Percentiles rank a stretch among this genome's conserved stretches.
Evolutionary conservation across 2,888 invertebrate genomes (phyloP).

Genomic region (Keiferia lycopersicella): DNA sequence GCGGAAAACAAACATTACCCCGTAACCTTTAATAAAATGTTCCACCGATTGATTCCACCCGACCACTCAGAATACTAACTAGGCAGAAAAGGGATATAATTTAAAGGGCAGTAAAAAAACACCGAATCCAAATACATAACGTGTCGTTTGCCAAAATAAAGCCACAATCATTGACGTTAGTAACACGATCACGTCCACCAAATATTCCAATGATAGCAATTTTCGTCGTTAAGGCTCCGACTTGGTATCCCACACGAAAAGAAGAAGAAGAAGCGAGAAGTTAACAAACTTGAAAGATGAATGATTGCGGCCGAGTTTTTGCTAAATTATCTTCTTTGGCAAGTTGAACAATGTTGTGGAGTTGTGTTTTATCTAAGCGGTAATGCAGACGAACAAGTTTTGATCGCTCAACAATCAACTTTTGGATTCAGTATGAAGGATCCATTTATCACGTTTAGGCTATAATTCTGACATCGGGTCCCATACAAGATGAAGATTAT

Average conservation of each 20-base stretch:
- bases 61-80: constrained; percentile 21
- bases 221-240: constrained; percentile 32
- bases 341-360: constrained; percentile 2
- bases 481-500: too few relatives aligned
- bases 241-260: too few relatives aligned
- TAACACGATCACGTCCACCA: constrained; percentile 43
- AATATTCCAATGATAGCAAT: constrained; percentile 47
- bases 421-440: background rate
- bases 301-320: background rate
- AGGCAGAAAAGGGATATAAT: constrained; percentile 28
- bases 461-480: too few relatives aligned
- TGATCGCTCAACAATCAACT: background rate
- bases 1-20: constrained; percentile 1
- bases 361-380: background rate
- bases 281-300: constrained; percentile 13
- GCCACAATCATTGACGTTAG: constrained; percentile 41
- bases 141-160: constrained; percentile 41
- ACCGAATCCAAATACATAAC: constrained; percentile 46
- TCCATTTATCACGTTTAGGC: too few relatives aligned
- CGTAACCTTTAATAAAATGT: constrained; percentile 16
- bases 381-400: constrained; percentile 7
- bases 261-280: constrained; percentile 16
- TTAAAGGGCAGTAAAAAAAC: constrained; percentile 35
- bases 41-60: constrained; percentile 7
- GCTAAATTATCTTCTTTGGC: constrained; percentile 3